A percentile compares a stretch with the other conserved stretches of the same genome.
Conservation (phyloP, 2,113 vertebrate genomes). For the Osmerus mordax region DNA sequence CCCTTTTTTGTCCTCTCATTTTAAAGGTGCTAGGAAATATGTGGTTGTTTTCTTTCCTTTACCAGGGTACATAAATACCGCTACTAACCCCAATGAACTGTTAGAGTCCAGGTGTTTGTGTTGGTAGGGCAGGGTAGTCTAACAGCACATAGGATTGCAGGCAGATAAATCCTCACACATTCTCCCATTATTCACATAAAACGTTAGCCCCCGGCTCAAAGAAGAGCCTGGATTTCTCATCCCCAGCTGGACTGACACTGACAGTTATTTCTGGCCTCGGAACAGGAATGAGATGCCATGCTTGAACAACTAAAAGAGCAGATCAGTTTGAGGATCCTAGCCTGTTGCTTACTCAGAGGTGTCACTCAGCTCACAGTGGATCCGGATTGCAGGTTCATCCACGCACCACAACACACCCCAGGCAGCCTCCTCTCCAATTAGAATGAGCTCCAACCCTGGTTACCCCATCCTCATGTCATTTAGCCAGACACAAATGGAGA, state of each 20-base stretch:
- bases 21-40: conserved; percentile 38
- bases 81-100: conserved; percentile 53
- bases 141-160: conserved; percentile 55
- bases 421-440: conserved; percentile 59
- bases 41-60: conserved; percentile 23
- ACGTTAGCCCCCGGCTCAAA: conserved; percentile 37
- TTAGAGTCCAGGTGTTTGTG: conserved; percentile 56
- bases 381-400: conserved; percentile 55
- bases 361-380: conserved; percentile 57
- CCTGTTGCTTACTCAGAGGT: conserved; percentile 49
- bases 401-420: conserved; percentile 62
- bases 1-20: conserved; percentile 36
- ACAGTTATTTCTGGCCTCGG: conserved; percentile 58
- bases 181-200: conserved; percentile 55
- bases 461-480: conserved; percentile 20
- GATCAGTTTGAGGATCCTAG: conserved; percentile 57
- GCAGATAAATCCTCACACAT: conserved; percentile 53
- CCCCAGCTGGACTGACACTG: conserved; percentile 44
- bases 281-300: conserved; percentile 54
- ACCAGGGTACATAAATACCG: conserved; percentile 52
- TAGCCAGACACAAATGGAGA: conserved; percentile 29
- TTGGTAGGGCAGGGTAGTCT: conserved; percentile 53
- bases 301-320: conserved; percentile 64
- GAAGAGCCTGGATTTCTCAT: conserved; percentile 41
- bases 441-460: conserved; percentile 27